Base-by-base conservation (phyloP, 2,888 invertebrate genomes). In the Zhengitettix transpicula region DNA sequence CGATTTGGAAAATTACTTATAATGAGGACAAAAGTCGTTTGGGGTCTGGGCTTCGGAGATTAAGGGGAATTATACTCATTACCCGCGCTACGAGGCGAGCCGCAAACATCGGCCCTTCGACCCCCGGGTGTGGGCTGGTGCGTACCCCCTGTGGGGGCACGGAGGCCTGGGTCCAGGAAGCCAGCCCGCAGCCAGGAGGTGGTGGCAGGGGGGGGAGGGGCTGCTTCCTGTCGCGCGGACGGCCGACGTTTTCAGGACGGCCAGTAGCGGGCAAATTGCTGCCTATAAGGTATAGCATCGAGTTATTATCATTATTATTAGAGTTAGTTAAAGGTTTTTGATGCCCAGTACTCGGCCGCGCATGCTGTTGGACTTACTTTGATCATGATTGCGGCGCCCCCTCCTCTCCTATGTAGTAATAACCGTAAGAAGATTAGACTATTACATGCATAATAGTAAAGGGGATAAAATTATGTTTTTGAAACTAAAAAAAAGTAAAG, bases 1-100 rank as follows among this genome's bases (percentile, higher is more conserved):
- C 60, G 60, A 58, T 60, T 60, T 60, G 58, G 60, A 60, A 60
- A 60, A 60, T 60, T 60, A 60, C 60, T 57, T 52, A 47, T 60
- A 60, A 60, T 60, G 51, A 57, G 60, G 47, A 60, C 53, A 60
- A 60, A 60, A 57, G 60, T 60, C 58, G 53, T 41, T 53, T 42
- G 41, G 58, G 53, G 53, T 58, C 52, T 58, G 47, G 47, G 58
- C 58, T 40, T 47, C 55, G 55, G 51, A 60, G 60, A 60, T 60
- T 60, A 60, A 60, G 60, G 57, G 56, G 16, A 60, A 60, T 60
- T 60, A 60, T 60, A 60, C 58, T 60, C 58, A 60, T 60, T 60
- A 60, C 58, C 47, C 52, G 60, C 60, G 47, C 41, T 58, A 60
- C 60, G 55, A 55, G 41, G 58, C 41, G 55, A 10, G 42, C 55